Base-by-base conservation (phyloP, 2,888 invertebrate genomes). In the Drosophila eohydei region DNA sequence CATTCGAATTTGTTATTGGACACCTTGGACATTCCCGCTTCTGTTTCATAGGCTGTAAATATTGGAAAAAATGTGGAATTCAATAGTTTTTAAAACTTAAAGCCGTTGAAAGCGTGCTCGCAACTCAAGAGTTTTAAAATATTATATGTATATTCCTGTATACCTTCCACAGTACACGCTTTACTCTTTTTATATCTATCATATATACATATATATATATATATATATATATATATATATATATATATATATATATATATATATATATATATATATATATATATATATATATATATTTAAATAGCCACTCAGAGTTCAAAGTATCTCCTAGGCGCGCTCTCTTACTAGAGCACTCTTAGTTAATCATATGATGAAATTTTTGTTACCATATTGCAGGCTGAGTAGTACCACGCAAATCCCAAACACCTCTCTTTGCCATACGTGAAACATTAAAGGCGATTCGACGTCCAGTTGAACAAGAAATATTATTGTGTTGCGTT, bases 1-100 rank as follows among this genome's bases (percentile, higher is more conserved):
- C 79, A 77, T 36, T 54, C 5, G 11, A 66, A 77, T 56, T 74
- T 26, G 6, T n/a, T 5, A 5, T 2, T 8, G 0, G 2, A 0
- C 12, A 67, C 68, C 9, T 34, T 12, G 6, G 7, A 0, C 1
- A 3, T 2, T 7, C n/a, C n/a, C 6, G 2, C 12, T 40, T 16
- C 8, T 36, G 51, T 11, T n/a, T 34, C 52, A 9, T 44, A 21
- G 4, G 16, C 41, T 56, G 14, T n/a, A 61, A 43, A 21, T 9
- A 43, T 43, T 8, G n/a, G 26, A 30, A 32, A n/a, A 5, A 16
- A 48, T 26, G 12, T 16, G 16, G 3, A 12, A 11, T 1, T 41
- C n/a, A n/a, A 14, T 38, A 12, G 12, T 38, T 38, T 38, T 36
- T 2, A 36, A 12, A 36, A 1, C 30, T 6, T 32, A 7, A 32